These are phyloP conservation scores for Halocynthia roretzi DNA, from an alignment of 23 tunicate genomes.

Conservation along the genomic window DNA sequence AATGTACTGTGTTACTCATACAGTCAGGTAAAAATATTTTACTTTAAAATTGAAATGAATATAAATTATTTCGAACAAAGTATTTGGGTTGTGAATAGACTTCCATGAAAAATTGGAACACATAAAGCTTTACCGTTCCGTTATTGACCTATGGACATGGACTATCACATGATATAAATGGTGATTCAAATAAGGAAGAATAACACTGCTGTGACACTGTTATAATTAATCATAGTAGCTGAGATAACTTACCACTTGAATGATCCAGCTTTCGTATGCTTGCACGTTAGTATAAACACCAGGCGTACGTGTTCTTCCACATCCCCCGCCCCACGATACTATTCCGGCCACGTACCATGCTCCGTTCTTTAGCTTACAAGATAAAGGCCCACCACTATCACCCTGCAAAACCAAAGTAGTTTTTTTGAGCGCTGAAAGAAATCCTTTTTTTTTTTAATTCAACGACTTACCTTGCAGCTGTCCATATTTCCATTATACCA, in stretches of 20 bases:
- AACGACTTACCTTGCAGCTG: constrained; percentile 66
- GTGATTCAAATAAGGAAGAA: neutral
- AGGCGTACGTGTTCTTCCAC: constrained; percentile 68
- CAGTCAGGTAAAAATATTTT: neutral
- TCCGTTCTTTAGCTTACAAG: constrained; percentile 63
- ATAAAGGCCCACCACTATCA: constrained; percentile 92
- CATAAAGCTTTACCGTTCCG: no score
- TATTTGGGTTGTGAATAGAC: no score
- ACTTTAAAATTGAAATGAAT: no score
- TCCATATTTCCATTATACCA: constrained; percentile 44
- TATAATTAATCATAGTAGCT: neutral
- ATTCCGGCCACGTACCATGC: constrained; percentile 81
- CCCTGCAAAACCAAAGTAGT: constrained; percentile 38
- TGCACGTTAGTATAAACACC: constrained; percentile 82
- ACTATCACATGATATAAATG: neutral
- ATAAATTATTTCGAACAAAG: no score
- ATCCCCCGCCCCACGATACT: constrained; percentile 86
- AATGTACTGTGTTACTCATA: neutral
- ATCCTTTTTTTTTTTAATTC: neutral
- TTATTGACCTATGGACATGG: no score
- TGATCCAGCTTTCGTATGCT: constrained; percentile 56
- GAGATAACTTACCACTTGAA: constrained; percentile 1
- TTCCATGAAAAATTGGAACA: no score
- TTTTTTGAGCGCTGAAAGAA: neutral
- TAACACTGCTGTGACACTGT: neutral